phyloP scores from a whole-genome alignment of 2,113 vertebrate species.

The Ageneiosus marmoratus region DNA sequence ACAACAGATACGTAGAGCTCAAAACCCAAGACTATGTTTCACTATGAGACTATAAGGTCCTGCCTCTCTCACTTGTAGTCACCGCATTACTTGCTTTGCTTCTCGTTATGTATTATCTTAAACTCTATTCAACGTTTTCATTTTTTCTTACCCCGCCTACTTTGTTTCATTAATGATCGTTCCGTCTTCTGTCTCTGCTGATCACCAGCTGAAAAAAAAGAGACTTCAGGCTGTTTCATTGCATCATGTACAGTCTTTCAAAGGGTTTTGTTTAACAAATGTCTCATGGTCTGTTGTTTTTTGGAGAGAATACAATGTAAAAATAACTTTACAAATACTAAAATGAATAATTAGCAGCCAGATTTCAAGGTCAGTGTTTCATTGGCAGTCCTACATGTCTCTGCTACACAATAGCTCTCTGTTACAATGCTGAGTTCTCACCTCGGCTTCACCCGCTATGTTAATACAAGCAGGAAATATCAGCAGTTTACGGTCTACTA shows the following conservation, averaged over 20 bases:
- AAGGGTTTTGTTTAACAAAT: neutral
- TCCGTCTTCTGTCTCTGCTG: neutral
- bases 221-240: neutral
- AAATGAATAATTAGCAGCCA: neutral
- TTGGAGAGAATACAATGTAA: neutral
- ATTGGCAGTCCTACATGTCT: neutral
- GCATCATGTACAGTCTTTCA: neutral
- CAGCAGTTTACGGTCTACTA: neutral
- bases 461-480: neutral
- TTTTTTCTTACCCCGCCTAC: too few relatives aligned
- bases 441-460: neutral
- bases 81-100: too few relatives aligned
- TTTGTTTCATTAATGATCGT: neutral
- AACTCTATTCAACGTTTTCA: too few relatives aligned
- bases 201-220: neutral
- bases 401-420: neutral
- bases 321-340: neutral
- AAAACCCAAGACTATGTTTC: too few relatives aligned
- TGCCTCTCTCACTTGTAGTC: too few relatives aligned
- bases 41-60: too few relatives aligned
- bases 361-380: conserved; percentile 5
- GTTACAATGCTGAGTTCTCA: conserved; percentile 2
- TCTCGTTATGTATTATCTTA: too few relatives aligned
- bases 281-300: neutral
- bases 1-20: too few relatives aligned